phyloP scores from a whole-genome alignment of 2,888 invertebrate species.

The Saturnia pavonia region DNA sequence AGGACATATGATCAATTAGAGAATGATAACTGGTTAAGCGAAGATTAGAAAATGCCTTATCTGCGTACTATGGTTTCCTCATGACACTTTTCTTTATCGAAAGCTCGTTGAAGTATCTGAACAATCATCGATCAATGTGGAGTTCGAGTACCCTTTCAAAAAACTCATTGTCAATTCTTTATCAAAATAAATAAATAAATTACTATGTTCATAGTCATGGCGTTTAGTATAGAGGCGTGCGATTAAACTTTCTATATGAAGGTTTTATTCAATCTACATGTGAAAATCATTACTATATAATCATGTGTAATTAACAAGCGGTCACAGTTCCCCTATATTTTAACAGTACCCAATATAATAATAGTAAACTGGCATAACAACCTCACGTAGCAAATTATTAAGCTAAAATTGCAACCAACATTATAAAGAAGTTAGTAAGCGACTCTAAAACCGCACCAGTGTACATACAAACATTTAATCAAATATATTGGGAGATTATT shows the following conservation, averaged over 20 bases:
- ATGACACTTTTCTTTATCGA: too few relatives aligned
- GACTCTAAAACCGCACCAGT: neutral
- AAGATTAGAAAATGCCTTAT: too few relatives aligned
- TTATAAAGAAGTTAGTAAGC: conserved; percentile 1
- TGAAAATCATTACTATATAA: conserved; percentile 28
- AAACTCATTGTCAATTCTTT: neutral
- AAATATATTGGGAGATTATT: neutral
- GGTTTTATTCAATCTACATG: neutral
- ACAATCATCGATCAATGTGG: neutral
- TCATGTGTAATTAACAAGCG: conserved; percentile 46
- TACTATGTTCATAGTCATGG: neutral
- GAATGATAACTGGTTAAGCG: too few relatives aligned
- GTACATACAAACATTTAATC: neutral
- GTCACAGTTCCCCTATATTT: conserved; percentile 43
- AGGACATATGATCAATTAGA: too few relatives aligned
- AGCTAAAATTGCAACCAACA: conserved; percentile 45
- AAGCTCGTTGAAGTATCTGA: too few relatives aligned
- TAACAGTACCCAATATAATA: conserved; percentile 40
- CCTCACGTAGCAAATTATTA: conserved; percentile 49
- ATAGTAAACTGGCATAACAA: conserved; percentile 47
- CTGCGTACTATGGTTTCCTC: too few relatives aligned
- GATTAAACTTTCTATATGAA: neutral
- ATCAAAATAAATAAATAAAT: neutral
- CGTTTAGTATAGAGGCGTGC: neutral
- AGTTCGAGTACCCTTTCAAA: neutral